Percentiles rank a stretch among this genome's conserved stretches.
Evolutionary conservation across 2,113 vertebrate genomes (phyloP).

Genomic region (Boleophthalmus pectinirostris): DNA sequence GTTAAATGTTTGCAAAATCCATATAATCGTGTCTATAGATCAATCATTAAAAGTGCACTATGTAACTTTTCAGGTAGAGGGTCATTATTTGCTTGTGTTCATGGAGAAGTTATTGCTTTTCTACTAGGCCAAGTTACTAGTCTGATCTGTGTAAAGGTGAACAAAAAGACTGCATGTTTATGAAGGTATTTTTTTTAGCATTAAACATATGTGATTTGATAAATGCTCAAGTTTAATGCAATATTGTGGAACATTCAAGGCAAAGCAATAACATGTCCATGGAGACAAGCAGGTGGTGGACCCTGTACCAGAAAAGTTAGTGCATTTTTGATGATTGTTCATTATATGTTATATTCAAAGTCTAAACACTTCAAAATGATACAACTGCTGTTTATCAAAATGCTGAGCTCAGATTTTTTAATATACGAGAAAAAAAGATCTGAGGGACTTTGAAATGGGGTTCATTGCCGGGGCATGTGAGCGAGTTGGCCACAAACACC

Average conservation of each 20-base stretch:
- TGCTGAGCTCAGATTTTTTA: neutral
- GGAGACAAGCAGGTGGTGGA: neutral
- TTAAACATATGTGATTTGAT: too few relatives aligned
- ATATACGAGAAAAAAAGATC: neutral
- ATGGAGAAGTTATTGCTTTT: too few relatives aligned
- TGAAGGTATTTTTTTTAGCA: too few relatives aligned
- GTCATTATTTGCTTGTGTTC: too few relatives aligned
- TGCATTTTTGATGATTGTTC: neutral
- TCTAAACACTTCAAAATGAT: neutral
- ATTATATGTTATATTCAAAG: neutral
- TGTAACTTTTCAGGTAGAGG: neutral
- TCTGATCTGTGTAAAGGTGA: too few relatives aligned
- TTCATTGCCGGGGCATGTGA: neutral
- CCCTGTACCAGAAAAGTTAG: too few relatives aligned
- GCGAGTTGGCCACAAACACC: slow-evolving; percentile 7
- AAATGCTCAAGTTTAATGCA: too few relatives aligned
- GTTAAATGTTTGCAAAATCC: slow-evolving; percentile 3
- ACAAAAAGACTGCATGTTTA: too few relatives aligned
- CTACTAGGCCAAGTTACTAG: too few relatives aligned
- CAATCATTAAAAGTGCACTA: neutral
- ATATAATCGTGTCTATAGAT: neutral
- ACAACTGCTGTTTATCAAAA: neutral
- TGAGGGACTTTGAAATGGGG: neutral
- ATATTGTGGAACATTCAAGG: too few relatives aligned
- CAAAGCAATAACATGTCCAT: neutral